These are phyloP conservation scores for Phataginus tetradactyla DNA, from an alignment of 2,797 vertebrate species.

Conservation along the genomic window DNA sequence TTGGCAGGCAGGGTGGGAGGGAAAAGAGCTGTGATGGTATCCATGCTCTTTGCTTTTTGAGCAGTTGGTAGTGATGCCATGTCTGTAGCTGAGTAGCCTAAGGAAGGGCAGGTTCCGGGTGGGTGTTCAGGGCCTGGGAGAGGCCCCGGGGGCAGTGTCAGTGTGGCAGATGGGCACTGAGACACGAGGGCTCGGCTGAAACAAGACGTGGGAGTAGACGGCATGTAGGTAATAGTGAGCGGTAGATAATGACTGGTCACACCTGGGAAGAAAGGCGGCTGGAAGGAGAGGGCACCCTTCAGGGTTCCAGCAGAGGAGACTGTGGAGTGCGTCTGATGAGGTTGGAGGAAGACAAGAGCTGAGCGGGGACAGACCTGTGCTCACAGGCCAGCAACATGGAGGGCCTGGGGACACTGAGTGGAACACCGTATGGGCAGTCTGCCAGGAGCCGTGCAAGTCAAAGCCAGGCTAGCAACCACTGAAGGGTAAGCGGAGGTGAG, in stretches of 20 bases:
- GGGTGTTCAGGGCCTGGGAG: accelerated
- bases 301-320: too few relatives aligned
- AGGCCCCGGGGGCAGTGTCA: accelerated
- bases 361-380: background rate
- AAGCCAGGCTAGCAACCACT: background rate
- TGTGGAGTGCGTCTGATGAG: background rate
- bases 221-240: accelerated
- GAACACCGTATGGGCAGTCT: background rate
- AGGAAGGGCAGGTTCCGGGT: background rate
- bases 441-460: background rate
- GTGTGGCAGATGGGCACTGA: accelerated
- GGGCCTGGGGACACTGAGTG: background rate
- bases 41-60: background rate
- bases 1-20: background rate
- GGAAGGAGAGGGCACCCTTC: background rate
- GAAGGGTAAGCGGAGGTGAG: background rate
- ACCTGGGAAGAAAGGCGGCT: background rate
- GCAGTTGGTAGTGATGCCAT: background rate
- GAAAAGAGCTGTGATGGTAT: background rate
- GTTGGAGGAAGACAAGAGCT: too few relatives aligned
- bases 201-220: accelerated
- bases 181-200: background rate
- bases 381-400: background rate
- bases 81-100: background rate
- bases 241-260: background rate